phyloP scores from a whole-genome alignment of 2,888 invertebrate genomes.

The Sinopyrophorus schimmeli region DNA sequence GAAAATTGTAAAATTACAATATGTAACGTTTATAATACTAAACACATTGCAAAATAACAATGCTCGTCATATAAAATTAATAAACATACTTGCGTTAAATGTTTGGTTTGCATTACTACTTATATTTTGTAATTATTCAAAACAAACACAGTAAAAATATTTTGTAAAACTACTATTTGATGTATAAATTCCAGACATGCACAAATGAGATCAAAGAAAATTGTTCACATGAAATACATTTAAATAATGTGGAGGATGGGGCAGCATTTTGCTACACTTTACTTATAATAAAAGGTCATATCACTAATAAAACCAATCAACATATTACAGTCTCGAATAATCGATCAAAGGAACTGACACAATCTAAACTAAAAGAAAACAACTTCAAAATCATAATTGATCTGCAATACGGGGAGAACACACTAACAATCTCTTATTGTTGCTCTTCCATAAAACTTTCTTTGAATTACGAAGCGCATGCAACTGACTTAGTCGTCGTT shows the following conservation, averaged over 20 bases:
- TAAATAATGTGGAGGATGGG: conserved; percentile 55
- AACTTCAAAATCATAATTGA: conserved; percentile 72
- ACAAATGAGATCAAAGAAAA: too few relatives aligned
- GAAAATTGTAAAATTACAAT: too few relatives aligned
- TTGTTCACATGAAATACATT: conserved; percentile 24
- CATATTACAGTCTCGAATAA: background rate
- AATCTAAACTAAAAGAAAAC: conserved; percentile 55
- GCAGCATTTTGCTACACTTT: conserved; percentile 65
- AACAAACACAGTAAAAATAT: too few relatives aligned
- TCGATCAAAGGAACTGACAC: too few relatives aligned
- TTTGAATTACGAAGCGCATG: conserved; percentile 62
- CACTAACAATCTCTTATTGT: conserved; percentile 63
- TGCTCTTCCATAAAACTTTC: conserved; percentile 56
- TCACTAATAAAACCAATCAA: conserved; percentile 36
- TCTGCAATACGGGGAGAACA: conserved; percentile 66
- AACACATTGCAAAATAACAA: too few relatives aligned
- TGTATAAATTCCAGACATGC: too few relatives aligned
- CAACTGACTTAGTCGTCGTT: conserved; percentile 66
- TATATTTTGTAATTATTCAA: too few relatives aligned
- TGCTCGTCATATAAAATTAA: too few relatives aligned
- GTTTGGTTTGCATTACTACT: too few relatives aligned
- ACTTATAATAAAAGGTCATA: conserved; percentile 64
- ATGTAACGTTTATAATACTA: too few relatives aligned
- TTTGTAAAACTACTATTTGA: too few relatives aligned
- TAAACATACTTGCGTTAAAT: too few relatives aligned